These are phyloP conservation scores for Symphodus melops DNA, from an alignment of 2,113 vertebrate species.

Conservation along the genomic window DNA sequence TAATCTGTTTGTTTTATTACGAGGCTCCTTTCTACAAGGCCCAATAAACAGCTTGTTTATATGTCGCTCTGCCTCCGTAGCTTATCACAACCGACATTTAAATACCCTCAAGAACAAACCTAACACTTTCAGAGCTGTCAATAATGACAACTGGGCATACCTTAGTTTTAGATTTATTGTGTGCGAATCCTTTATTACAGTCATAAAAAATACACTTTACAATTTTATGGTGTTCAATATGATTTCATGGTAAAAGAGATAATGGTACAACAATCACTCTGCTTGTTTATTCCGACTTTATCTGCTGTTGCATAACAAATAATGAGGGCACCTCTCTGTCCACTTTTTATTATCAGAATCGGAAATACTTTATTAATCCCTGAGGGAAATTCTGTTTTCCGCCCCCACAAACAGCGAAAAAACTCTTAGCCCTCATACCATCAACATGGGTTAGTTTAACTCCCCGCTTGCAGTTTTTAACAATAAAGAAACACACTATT, in stretches of 20 bases:
- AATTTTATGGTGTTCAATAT: not conserved
- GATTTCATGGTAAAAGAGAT: not conserved
- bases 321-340: too few relatives aligned
- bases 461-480: too few relatives aligned
- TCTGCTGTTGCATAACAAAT: too few relatives aligned
- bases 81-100: conserved; percentile 50
- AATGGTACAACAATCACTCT: too few relatives aligned
- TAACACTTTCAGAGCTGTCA: conserved; percentile 17
- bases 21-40: conserved; percentile 45
- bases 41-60: conserved; percentile 46
- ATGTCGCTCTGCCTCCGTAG: conserved; percentile 33
- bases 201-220: not conserved
- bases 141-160: conserved; percentile 3
- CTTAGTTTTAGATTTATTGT: not conserved
- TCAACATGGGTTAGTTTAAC: too few relatives aligned
- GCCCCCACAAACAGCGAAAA: too few relatives aligned
- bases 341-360: too few relatives aligned
- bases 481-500: too few relatives aligned
- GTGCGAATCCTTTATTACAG: not conserved
- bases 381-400: too few relatives aligned
- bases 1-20: conserved; percentile 74
- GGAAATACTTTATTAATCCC: too few relatives aligned
- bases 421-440: too few relatives aligned
- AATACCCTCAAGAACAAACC: conserved; percentile 30
- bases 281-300: too few relatives aligned